Percentiles rank a stretch among this genome's conserved stretches.
These are phyloP conservation scores for Hemicentrotus pulcherrimus DNA, from an alignment of 35 echinoderm and acorn worm genomes.

Conservation along the genomic window DNA sequence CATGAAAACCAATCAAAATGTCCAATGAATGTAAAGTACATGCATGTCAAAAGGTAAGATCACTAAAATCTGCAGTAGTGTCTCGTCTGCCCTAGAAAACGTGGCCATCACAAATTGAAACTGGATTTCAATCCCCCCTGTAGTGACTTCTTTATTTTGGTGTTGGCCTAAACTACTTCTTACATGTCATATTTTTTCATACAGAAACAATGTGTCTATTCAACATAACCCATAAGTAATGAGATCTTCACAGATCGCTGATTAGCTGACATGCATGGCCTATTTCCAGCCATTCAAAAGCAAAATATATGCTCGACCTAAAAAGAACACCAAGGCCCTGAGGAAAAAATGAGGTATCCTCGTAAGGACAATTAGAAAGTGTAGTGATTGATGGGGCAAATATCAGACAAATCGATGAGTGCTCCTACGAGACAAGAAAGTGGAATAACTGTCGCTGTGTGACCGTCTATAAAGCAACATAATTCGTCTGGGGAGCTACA, in stretches of 20 bases:
- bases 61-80: too few relatives aligned
- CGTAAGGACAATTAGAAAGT: not conserved
- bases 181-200: too few relatives aligned
- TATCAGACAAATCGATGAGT: slow-evolving; percentile 4
- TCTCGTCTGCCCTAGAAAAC: too few relatives aligned
- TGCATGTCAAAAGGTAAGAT: too few relatives aligned
- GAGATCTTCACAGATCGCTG: not conserved
- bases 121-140: too few relatives aligned
- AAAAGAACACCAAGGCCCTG: not conserved
- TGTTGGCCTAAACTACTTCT: too few relatives aligned
- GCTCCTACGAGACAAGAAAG: not conserved
- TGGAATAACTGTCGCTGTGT: not conserved
- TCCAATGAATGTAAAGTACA: too few relatives aligned
- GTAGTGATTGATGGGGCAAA: not conserved
- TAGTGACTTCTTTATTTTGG: too few relatives aligned
- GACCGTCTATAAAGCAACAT: not conserved
- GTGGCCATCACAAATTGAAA: too few relatives aligned
- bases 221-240: not conserved
- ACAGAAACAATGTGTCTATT: too few relatives aligned
- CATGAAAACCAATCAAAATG: too few relatives aligned
- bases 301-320: not conserved
- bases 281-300: not conserved
- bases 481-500: not conserved
- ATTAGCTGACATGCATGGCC: not conserved
- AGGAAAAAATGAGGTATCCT: not conserved